phyloP scores from a whole-genome alignment of 2,888 invertebrate species.

The Cenopis cana region DNA sequence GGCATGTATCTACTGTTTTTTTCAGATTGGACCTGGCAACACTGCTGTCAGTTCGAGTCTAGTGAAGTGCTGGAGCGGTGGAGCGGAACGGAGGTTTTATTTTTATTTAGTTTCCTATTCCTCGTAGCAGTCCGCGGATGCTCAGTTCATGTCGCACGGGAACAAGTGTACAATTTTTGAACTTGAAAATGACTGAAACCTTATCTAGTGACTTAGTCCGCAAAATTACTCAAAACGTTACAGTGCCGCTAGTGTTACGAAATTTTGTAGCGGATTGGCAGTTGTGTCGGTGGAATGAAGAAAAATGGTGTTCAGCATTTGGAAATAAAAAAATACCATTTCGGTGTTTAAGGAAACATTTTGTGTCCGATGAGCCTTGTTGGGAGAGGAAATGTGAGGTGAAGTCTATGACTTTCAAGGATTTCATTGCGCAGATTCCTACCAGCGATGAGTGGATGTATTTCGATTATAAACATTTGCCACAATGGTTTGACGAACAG shows the following conservation, averaged over 20 bases:
- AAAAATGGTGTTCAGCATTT: conserved; percentile 86
- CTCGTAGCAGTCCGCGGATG: not conserved
- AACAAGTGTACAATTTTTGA: conserved; percentile 3
- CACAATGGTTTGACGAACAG: conserved; percentile 86
- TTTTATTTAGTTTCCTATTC: no score
- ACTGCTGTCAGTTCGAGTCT: no score
- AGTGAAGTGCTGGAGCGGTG: no score
- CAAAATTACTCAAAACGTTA: conserved; percentile 59
- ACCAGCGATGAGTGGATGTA: conserved; percentile 88
- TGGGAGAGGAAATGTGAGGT: conserved; percentile 91
- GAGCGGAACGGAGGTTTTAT: no score
- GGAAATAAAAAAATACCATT: conserved; percentile 84
- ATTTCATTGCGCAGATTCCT: conserved; percentile 83
- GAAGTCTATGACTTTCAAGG: conserved; percentile 85
- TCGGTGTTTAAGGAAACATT: conserved; percentile 74
- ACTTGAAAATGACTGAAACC: conserved; percentile 57
- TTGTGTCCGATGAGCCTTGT: conserved; percentile 85
- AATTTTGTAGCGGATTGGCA: conserved; percentile 84
- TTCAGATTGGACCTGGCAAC: no score
- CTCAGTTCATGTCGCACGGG: not conserved
- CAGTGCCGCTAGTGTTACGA: conserved; percentile 82
- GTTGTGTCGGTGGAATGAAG: conserved; percentile 84
- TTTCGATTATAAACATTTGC: conserved; percentile 93
- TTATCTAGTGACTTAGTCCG: conserved; percentile 63
- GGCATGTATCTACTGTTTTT: no score